Conservation (phyloP, 2,797 vertebrate species). For the Diplodus puntazzo region DNA sequence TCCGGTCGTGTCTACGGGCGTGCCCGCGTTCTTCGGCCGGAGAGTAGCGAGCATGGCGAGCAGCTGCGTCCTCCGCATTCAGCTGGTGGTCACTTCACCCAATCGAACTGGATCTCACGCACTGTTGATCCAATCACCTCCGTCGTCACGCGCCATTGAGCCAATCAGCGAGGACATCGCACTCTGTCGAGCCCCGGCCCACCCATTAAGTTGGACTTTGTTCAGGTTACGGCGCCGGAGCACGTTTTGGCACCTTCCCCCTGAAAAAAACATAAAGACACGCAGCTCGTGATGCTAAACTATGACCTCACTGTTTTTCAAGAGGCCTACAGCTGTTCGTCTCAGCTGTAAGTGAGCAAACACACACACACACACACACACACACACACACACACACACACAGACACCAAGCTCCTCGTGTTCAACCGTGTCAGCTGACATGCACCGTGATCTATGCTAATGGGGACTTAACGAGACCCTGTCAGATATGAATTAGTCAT, state of each 20-base stretch:
- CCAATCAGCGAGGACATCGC: constrained; percentile 62
- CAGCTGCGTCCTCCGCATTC: constrained; percentile 68
- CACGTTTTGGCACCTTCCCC: neutral
- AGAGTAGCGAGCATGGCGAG: constrained; percentile 19
- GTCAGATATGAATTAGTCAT: constrained; percentile 69
- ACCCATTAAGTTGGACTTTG: constrained; percentile 28
- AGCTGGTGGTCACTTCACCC: constrained; percentile 65
- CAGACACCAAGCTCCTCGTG: neutral
- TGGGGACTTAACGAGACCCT: constrained; percentile 67
- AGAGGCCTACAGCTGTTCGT: constrained; percentile 27
- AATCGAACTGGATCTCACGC: constrained; percentile 74
- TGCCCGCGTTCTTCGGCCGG: neutral
- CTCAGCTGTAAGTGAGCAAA: neutral
- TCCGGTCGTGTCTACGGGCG: neutral
- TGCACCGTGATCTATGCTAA: constrained; percentile 57
- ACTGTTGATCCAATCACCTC: constrained; percentile 75
- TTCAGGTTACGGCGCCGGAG: constrained; percentile 9
- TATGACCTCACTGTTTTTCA: constrained; percentile 20
- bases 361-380: neutral
- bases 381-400: constrained; percentile 6
- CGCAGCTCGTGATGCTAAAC: neutral
- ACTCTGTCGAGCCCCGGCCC: constrained; percentile 43
- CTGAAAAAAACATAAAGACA: neutral
- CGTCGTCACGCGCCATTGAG: constrained; percentile 67
- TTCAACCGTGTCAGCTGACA: constrained; percentile 36